These are phyloP conservation scores for Apodemus speciosus DNA, from an alignment of 2,113 vertebrate genomes.

Conservation along the genomic window DNA sequence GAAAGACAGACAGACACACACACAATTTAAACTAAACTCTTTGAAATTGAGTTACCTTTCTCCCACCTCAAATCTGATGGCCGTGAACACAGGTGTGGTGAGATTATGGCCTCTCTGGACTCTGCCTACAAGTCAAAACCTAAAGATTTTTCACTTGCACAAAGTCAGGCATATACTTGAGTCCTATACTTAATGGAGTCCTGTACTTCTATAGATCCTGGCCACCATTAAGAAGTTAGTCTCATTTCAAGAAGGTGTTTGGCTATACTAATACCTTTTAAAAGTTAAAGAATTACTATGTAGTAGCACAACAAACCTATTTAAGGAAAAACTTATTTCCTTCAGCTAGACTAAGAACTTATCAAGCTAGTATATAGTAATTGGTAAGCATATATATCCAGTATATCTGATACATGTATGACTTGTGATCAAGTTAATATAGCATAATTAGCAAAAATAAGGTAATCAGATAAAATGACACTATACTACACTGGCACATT, in stretches of 20 bases:
- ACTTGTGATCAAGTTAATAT: neutral
- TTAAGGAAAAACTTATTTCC: neutral
- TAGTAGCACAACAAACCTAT: neutral
- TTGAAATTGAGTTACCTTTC: neutral
- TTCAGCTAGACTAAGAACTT: neutral
- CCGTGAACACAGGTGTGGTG: neutral
- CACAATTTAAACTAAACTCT: neutral
- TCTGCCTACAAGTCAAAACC: neutral
- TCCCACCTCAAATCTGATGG: neutral
- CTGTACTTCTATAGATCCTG: neutral
- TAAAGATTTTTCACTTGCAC: neutral
- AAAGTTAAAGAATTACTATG: neutral
- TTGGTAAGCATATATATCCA: neutral
- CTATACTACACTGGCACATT: neutral
- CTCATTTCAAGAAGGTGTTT: neutral
- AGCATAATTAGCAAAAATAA: neutral
- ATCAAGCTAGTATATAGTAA: neutral
- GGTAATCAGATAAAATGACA: neutral
- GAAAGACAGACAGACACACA: neutral
- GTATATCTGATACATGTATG: neutral
- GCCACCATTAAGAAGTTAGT: neutral
- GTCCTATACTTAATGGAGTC: neutral
- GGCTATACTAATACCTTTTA: neutral
- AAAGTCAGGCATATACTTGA: neutral
- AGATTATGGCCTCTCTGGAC: neutral